Percentiles rank a stretch among this genome's conserved stretches.
Evolutionary conservation across 2,888 invertebrate genomes (phyloP).

Genomic region (Hydrotaea diabolus): DNA sequence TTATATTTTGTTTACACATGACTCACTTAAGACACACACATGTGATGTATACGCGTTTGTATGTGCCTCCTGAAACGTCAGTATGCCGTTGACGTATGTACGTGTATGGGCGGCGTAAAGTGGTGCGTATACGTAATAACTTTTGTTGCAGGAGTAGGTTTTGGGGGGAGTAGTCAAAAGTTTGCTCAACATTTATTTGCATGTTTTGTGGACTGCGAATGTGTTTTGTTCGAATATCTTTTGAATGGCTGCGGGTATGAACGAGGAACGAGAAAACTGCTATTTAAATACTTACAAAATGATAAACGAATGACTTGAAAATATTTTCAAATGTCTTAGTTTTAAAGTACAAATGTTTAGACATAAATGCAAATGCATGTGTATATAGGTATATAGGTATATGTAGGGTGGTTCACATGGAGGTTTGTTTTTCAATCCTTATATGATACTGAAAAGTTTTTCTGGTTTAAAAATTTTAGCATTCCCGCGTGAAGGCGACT

Average conservation of each 20-base stretch:
- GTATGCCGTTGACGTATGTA: no score
- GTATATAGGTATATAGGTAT: no score
- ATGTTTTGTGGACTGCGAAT: constrained; percentile 4
- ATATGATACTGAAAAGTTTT: no score
- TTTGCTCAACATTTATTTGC: constrained; percentile 13
- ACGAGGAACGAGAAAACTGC: background rate
- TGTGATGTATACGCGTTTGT: background rate
- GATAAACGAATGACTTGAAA: constrained; percentile 26
- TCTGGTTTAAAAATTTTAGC: no score
- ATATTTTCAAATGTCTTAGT: constrained; percentile 25
- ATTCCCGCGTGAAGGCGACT: no score
- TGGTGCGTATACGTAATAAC: background rate
- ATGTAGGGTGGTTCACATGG: no score
- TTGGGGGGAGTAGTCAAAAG: background rate
- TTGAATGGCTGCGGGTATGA: background rate
- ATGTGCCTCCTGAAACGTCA: background rate
- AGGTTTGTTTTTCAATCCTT: no score
- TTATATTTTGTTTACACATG: constrained; percentile 28
- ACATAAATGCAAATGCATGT: background rate
- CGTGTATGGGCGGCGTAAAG: background rate
- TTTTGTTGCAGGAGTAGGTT: background rate
- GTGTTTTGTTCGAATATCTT: background rate
- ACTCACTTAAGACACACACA: constrained; percentile 21
- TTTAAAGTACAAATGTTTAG: no score
- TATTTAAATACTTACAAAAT: constrained; percentile 6